Evolutionary conservation across 2,888 invertebrate species (phyloP).

Genomic region (Lasius platythorax): DNA sequence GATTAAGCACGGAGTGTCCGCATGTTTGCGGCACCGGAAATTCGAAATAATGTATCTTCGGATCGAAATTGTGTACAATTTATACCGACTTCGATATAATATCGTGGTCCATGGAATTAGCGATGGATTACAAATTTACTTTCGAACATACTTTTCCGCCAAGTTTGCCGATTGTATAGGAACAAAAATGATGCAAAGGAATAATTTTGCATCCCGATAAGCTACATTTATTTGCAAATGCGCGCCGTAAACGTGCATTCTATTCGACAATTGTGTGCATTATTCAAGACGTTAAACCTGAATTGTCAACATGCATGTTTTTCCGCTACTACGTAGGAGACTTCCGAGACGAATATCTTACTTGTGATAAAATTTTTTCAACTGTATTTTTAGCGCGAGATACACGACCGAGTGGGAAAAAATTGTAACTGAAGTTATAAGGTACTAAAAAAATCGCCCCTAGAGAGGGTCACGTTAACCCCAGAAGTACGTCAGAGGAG

Average conservation of each 20-base stretch:
- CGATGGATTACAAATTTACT: not conserved
- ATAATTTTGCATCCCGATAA: conserved; percentile 8
- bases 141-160: not conserved
- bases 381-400: not conserved
- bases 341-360: not conserved
- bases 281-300: conserved; percentile 8
- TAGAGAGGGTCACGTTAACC: not conserved
- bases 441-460: conserved; percentile 19
- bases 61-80: not conserved
- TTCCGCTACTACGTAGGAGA: not conserved
- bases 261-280: not conserved
- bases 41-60: not conserved
- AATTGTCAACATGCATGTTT: not conserved
- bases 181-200: not conserved
- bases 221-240: not conserved
- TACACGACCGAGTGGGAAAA: not conserved
- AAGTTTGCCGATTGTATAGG: not conserved
- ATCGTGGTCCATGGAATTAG: not conserved
- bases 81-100: conserved; percentile 5
- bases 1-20: not conserved
- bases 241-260: not conserved
- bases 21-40: not conserved
- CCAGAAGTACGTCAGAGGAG: not conserved
- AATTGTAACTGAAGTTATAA: not conserved
- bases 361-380: conserved; percentile 17